A percentile compares a stretch with the other conserved stretches of the same genome.
Evolutionary conservation across 2,888 invertebrate genomes (phyloP).

Genomic region (Oligia fasciuncula): DNA sequence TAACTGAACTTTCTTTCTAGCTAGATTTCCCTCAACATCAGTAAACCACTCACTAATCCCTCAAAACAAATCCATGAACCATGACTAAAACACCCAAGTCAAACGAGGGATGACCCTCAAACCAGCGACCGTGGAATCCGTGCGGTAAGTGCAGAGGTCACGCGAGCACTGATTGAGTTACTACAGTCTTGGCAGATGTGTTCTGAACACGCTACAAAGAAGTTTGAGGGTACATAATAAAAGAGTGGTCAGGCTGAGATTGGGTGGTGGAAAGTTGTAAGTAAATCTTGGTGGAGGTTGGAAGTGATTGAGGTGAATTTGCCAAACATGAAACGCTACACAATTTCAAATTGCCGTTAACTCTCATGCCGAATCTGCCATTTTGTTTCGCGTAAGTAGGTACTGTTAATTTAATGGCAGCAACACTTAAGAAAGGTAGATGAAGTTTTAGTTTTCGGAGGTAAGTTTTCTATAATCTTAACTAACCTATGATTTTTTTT

Average conservation of each 20-base stretch:
- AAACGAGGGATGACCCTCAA: slow-evolving; percentile 65
- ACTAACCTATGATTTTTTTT: too few species aligned
- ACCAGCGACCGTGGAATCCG: slow-evolving; percentile 64
- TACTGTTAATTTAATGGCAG: too few species aligned
- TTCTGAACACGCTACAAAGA: slow-evolving; percentile 60
- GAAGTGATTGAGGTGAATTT: not conserved
- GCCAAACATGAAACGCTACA: not conserved
- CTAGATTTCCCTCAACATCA: not conserved
- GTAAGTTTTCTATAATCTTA: too few species aligned
- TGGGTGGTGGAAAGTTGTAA: slow-evolving; percentile 32
- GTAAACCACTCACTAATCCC: too few species aligned
- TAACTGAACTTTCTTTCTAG: not conserved
- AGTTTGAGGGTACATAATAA: slow-evolving; percentile 47
- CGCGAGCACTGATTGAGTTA: slow-evolving; percentile 69
- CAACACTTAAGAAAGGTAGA: too few species aligned
- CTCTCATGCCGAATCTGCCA: not conserved
- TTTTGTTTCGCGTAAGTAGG: too few species aligned
- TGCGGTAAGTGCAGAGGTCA: slow-evolving; percentile 66
- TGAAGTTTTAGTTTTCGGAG: too few species aligned
- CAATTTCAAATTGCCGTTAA: too few species aligned
- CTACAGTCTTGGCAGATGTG: slow-evolving; percentile 51
- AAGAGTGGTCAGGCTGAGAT: slow-evolving; percentile 48
- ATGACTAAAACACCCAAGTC: slow-evolving; percentile 48
- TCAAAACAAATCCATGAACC: slow-evolving; percentile 39
- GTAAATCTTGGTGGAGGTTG: slow-evolving; percentile 5